A percentile compares a stretch with the other conserved stretches of the same genome.
Evolutionary conservation across 2,113 vertebrate genomes (phyloP).

Genomic region (Anhinga rufa): DNA sequence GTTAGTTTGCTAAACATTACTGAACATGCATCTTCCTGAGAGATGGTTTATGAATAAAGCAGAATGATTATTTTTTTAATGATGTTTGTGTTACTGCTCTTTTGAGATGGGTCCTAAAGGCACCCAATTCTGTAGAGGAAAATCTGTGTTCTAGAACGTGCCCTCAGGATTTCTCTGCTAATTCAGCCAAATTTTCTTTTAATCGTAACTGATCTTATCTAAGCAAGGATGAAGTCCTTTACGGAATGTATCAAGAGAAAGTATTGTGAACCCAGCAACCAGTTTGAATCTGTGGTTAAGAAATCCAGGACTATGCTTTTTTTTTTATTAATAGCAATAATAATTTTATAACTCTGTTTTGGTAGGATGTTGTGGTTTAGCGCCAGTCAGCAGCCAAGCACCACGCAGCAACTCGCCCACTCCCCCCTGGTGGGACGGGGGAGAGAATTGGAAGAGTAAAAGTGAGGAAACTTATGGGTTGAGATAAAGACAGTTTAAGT

Average conservation of each 20-base stretch:
- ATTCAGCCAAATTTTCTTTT: background rate
- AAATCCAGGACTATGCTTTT: background rate
- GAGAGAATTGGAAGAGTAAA: too few species aligned
- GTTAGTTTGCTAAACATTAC: background rate
- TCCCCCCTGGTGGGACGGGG: too few species aligned
- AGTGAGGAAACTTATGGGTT: too few species aligned
- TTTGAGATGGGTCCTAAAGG: background rate
- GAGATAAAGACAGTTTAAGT: too few species aligned
- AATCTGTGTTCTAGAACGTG: background rate
- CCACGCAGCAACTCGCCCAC: too few species aligned
- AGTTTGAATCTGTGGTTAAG: background rate
- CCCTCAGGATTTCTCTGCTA: background rate
- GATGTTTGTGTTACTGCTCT: background rate
- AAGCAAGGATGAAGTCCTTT: background rate
- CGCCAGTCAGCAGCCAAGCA: too few species aligned
- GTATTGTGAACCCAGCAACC: background rate
- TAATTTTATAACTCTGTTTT: background rate
- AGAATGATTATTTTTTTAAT: background rate
- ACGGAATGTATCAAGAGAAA: background rate
- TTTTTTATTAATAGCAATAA: background rate
- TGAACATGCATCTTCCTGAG: background rate
- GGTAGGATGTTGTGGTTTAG: background rate
- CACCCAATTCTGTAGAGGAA: background rate
- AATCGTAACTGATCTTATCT: background rate
- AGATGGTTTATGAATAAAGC: background rate